Evolutionary conservation across 2,888 invertebrate genomes (phyloP).

Genomic region (Sarcophaga variegata): DNA sequence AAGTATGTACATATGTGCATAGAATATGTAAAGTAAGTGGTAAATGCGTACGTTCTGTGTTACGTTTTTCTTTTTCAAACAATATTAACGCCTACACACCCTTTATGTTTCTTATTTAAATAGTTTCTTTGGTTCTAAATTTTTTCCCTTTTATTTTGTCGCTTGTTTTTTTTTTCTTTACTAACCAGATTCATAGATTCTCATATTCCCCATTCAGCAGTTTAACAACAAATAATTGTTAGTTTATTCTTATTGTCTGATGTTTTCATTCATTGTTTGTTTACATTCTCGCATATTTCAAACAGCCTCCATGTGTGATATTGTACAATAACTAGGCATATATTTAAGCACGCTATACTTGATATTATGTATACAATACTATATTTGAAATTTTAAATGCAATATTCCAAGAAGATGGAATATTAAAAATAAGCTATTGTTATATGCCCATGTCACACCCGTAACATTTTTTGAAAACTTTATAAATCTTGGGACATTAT

Average conservation of each 20-base stretch:
- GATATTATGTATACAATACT: neutral
- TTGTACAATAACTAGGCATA: slow-evolving; percentile 11
- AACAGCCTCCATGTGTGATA: neutral
- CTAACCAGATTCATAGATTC: slow-evolving; percentile 8
- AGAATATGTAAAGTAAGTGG: neutral
- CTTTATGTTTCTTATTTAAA: neutral
- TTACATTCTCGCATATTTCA: neutral
- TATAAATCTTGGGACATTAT: too few relatives aligned
- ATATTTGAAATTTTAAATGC: neutral
- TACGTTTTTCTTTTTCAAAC: neutral
- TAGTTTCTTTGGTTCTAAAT: neutral
- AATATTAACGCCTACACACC: neutral
- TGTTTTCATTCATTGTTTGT: neutral
- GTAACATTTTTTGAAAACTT: too few relatives aligned
- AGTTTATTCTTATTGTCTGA: slow-evolving; percentile 7
- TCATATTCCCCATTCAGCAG: slow-evolving; percentile 8
- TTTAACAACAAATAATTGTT: slow-evolving; percentile 20
- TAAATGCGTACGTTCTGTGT: neutral
- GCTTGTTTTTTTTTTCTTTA: neutral
- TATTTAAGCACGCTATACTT: neutral
- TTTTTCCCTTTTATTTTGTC: neutral
- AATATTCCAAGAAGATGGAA: too few relatives aligned
- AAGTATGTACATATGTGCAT: neutral
- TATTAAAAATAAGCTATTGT: too few relatives aligned
- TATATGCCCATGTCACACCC: too few relatives aligned